phyloP scores from a whole-genome alignment of 2,113 vertebrate species.

The Gymnorhina tibicen region DNA sequence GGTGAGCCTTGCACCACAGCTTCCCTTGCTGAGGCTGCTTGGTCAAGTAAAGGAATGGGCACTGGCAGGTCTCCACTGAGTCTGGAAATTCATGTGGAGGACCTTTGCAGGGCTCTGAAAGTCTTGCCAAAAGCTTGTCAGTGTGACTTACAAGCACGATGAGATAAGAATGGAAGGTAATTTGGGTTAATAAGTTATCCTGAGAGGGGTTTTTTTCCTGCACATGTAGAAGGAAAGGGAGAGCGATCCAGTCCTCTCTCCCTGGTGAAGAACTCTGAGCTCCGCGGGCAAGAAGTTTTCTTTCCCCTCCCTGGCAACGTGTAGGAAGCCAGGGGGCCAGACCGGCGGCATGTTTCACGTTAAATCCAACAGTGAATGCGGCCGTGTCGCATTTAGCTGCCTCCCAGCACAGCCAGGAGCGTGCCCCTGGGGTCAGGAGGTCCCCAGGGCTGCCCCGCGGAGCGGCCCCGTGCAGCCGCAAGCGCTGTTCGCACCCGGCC shows the following conservation, averaged over 20 bases:
- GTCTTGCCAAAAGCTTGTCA: not conserved
- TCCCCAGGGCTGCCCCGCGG: not conserved
- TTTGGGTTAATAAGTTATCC: conserved; percentile 44
- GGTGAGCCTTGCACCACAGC: not conserved
- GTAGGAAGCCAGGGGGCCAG: not conserved
- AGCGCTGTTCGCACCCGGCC: fast-evolving
- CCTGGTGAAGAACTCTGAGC: not conserved
- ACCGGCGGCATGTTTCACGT: not conserved
- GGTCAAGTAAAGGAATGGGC: not conserved
- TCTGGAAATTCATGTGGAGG: not conserved
- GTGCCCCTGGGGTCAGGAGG: not conserved
- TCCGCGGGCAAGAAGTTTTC: not conserved
- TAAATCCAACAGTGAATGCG: not conserved
- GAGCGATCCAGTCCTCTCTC: not conserved
- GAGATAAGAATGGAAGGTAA: not conserved
- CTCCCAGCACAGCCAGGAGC: not conserved
- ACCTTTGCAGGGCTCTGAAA: not conserved
- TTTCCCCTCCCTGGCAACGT: fast-evolving
- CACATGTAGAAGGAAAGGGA: not conserved
- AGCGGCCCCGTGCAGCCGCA: not conserved
- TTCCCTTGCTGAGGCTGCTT: not conserved
- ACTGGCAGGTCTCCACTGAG: not conserved
- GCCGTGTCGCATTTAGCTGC: fast-evolving
- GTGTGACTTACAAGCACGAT: not conserved
- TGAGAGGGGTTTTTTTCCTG: not conserved